Conservation (phyloP, 2,113 vertebrate species). For the Scomber japonicus region DNA sequence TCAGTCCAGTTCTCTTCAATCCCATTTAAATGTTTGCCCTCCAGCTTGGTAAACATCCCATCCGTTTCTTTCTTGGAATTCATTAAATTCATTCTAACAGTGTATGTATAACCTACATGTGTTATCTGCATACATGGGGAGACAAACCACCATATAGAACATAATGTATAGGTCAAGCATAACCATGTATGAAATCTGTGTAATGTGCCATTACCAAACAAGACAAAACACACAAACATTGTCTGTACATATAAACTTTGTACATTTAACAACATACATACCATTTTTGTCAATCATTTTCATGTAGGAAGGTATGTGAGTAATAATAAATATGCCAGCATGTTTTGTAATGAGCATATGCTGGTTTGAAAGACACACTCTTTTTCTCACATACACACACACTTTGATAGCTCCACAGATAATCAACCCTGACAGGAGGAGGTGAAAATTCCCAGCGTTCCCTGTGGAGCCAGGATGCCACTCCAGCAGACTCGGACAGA, state of each 20-base stretch:
- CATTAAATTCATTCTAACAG: too few species aligned
- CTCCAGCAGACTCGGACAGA: conserved; percentile 8
- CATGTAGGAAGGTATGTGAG: background rate
- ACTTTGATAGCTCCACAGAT: conserved; percentile 6
- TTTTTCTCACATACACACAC: background rate
- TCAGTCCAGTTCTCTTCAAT: too few species aligned
- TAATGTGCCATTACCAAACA: background rate
- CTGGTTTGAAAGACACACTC: background rate
- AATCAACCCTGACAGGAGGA: conserved; percentile 26
- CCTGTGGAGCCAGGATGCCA: conserved; percentile 20
- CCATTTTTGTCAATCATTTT: background rate
- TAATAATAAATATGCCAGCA: background rate
- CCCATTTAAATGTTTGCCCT: too few species aligned
- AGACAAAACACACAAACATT: background rate
- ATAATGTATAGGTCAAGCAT: background rate
- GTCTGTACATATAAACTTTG: background rate
- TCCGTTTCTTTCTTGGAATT: too few species aligned
- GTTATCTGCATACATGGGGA: too few species aligned
- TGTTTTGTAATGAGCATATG: background rate
- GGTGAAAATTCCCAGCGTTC: conserved; percentile 19
- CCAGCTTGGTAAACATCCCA: too few species aligned
- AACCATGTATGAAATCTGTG: background rate
- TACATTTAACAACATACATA: background rate
- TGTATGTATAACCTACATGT: too few species aligned
- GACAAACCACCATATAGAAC: too few species aligned